A percentile compares a stretch with the other conserved stretches of the same genome.
phyloP scores from a whole-genome alignment of 1,140 invertebrate species.

The Olivierus martensii region DNA sequence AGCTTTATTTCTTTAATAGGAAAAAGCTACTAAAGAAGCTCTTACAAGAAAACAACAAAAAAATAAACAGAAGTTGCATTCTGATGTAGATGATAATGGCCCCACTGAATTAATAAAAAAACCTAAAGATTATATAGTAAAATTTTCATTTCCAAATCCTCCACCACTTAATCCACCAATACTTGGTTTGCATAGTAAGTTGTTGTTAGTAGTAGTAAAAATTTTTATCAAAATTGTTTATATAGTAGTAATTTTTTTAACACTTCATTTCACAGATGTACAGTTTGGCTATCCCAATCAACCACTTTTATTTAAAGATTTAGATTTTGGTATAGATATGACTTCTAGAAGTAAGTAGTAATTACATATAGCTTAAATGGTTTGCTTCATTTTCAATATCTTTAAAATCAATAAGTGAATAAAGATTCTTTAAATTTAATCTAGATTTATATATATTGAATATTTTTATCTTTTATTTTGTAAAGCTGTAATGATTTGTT shows the following conservation, averaged over 20 bases:
- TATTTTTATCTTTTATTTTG: too few relatives aligned
- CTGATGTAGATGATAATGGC: conserved; percentile 28
- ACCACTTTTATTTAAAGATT: conserved; percentile 61
- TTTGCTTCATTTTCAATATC: too few relatives aligned
- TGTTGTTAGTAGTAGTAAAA: background rate
- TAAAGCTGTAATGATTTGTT: too few relatives aligned
- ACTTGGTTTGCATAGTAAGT: conserved; percentile 56
- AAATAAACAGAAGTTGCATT: conserved; percentile 20
- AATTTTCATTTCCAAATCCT: conserved; percentile 93
- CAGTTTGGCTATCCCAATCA: conserved; percentile 67
- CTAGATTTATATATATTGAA: too few relatives aligned
- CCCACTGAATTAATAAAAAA: conserved; percentile 31
- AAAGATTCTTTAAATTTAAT: too few relatives aligned
- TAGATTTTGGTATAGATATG: conserved; percentile 92
- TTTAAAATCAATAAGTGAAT: too few relatives aligned
- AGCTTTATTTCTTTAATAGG: background rate
- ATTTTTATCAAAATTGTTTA: too few relatives aligned
- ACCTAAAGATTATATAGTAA: conserved; percentile 49
- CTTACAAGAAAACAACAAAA: conserved; percentile 34
- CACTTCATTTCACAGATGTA: conserved; percentile 50
- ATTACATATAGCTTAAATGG: too few relatives aligned
- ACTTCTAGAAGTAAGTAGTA: conserved; percentile 56
- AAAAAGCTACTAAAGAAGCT: conserved; percentile 24
- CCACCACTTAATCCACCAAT: conserved; percentile 89
- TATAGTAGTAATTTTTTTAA: too few relatives aligned